Evolutionary conservation across 2,797 vertebrate species (phyloP), one percentile per base, ranked within the genome.

Genomic region (Rhinella marina): DNA sequence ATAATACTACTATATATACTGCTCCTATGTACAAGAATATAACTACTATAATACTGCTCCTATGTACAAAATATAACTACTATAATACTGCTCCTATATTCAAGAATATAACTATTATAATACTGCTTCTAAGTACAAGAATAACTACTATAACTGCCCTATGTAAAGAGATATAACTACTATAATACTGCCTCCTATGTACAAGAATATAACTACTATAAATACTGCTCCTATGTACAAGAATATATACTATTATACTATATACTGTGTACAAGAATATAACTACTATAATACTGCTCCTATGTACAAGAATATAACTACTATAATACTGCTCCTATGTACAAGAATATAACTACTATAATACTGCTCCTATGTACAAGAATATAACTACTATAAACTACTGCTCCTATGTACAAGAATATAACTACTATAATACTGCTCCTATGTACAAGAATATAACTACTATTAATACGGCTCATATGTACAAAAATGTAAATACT

Each of bases 71-170:
- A 25, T 64, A 64, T 64, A 64, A 64, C 62, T 68, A 68, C 66
- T 68, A 68, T 68, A 68, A 68, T 68, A 68, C 66, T 68, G 25
- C 66, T 25, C 66, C 66, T 68, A 68, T 68, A 0, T 68, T 14
- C 66, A 68, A 68, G 66, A 68, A 68, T 68, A 68, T 68, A 68
- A 68, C 66, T 68, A 68, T 13, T 68, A 68, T 68, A 68, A 68
- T 68, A 29, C 66, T 27, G 19, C 66, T 2, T 25, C 66, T 68
- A 68, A 29, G 25, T 68, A 29, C 66, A 68, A 29, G 66, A 68
- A 68, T n/a, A n/a, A n/a, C n/a, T n/a, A 66, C 64, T 66, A 66
- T 66, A 66, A 66, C 64, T 66, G 25, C 64, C 56, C 64, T 66
- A 66, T 66, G 14, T 66, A 66, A n/a, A 66, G 27, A 12, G 27